Evolutionary conservation across 64 coral and sea anemone genomes (phyloP), one percentile per base, ranked within the genome.

Genomic region (Dendronephthya gigantea): DNA sequence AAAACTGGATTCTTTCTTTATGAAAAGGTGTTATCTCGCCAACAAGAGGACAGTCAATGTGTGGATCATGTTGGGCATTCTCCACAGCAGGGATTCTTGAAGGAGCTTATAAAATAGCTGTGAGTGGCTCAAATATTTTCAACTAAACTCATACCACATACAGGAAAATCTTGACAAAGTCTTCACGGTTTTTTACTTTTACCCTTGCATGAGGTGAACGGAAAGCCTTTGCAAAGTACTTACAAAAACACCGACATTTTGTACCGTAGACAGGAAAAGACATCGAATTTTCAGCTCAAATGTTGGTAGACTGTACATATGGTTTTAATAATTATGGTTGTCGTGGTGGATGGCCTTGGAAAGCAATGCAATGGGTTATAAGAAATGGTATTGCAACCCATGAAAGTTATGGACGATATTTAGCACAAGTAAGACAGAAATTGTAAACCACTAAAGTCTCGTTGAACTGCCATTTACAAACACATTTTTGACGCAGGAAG

Each of bases 281-380:
- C 41, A 82, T 84, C 15, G 82, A 89, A 7, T 89, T 89, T 47
- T 89, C 88, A 59, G 88, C 68, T 30, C 88, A 89, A 22, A 82
- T 84, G 41, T 51, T 89, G 31, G 49, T 89, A 83, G 88, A 89
- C 16, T 89, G 88, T 74, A 89, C 88, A 31, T 89, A 84, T 50
- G 88, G 88, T 0, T 89, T 83, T 22, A 83, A 89, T 33, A 89
- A 89, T 58, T 89, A 89, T 30, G 88, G 82, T 0, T 89, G 88
- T 39, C 82, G 88, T 12, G 88, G 88, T 8, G 88, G 88, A 2
- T 89, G 88, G 88, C 88, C 88, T 16, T 89, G 88, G 88, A 89
- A 89, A 39, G 88, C 88, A 13, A 74, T 89, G 82, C 66, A 84
- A 43, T 89, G 88, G 88, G 88, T 89, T 27, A 65, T 68, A 49